Conservation (phyloP, 2,113 vertebrate species). For the Paedocypris sp. region DNA sequence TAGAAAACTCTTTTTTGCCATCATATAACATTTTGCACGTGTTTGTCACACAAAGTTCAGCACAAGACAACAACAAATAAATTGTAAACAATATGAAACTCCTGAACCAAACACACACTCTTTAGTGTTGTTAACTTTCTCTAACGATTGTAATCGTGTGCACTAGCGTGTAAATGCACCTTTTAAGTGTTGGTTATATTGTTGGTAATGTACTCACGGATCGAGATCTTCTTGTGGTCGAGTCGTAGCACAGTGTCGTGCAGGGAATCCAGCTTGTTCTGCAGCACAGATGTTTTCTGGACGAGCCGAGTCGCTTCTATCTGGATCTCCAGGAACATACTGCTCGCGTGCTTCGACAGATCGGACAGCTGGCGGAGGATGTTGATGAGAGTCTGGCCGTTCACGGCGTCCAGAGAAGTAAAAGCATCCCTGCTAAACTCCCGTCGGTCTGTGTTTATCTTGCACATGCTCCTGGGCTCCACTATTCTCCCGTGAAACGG, state of each 20-base stretch:
- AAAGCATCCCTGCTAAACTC: conserved; percentile 37
- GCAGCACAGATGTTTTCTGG: conserved; percentile 54
- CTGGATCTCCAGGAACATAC: conserved; percentile 70
- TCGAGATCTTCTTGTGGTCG: conserved; percentile 61
- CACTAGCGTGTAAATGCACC: no score
- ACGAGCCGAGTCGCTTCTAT: conserved; percentile 56
- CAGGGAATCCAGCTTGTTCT: conserved; percentile 58
- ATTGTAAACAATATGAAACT: no score
- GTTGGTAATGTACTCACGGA: conserved; percentile 59
- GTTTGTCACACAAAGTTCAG: no score
- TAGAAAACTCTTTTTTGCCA: no score
- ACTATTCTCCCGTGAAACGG: conserved; percentile 65
- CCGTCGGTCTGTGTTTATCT: conserved; percentile 35
- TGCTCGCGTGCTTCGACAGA: conserved; percentile 66
- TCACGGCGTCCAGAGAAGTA: conserved; percentile 65
- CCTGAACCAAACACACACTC: no score
- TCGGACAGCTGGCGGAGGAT: conserved; percentile 72
- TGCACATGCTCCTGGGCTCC: conserved; percentile 51
- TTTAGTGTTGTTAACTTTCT: no score
- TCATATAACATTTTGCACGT: no score
- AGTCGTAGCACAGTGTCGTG: conserved; percentile 50
- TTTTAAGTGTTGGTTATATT: no score
- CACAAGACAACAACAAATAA: no score
- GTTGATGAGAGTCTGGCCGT: conserved; percentile 53
- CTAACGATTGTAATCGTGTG: no score